Percentiles rank a stretch among this genome's conserved stretches.
These are phyloP conservation scores for Silurus glanis DNA, from an alignment of 2,113 vertebrate species.

Conservation along the genomic window DNA sequence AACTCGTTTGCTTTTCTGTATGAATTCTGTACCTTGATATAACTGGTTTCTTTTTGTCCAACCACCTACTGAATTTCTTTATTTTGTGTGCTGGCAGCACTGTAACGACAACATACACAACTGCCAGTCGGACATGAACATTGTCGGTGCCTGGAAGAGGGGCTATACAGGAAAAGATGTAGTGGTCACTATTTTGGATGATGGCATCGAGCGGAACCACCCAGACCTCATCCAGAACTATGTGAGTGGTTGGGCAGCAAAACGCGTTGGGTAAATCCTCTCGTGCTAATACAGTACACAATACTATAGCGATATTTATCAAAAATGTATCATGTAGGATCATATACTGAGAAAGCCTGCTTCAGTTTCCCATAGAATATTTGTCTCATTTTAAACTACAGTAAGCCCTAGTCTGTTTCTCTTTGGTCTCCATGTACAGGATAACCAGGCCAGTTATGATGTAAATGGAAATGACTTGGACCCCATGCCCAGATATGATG, in stretches of 20 bases:
- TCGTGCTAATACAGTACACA: not conserved
- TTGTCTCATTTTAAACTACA: not conserved
- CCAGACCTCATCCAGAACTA: slow-evolving; percentile 97
- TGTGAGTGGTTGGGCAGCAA: slow-evolving; percentile 71
- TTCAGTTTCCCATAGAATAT: not conserved
- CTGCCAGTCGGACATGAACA: slow-evolving; percentile 99
- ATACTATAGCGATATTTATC: no score
- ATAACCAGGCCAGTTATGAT: slow-evolving; percentile 93
- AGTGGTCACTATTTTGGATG: slow-evolving; percentile 96
- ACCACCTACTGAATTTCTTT: not conserved
- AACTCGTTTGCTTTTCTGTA: not conserved
- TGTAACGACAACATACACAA: slow-evolving; percentile 93
- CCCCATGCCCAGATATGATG: slow-evolving; percentile 97
- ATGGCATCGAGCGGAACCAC: slow-evolving; percentile 96
- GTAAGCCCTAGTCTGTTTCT: not conserved
- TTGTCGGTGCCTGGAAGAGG: slow-evolving; percentile 96
- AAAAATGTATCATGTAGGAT: not conserved
- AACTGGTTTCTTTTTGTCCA: not conserved
- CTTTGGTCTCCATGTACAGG: slow-evolving; percentile 74
- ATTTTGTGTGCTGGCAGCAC: slow-evolving; percentile 74
- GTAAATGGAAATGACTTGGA: slow-evolving; percentile 98
- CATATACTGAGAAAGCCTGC: not conserved
- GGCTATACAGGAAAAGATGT: slow-evolving; percentile 97
- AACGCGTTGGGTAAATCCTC: not conserved
- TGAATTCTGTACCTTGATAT: not conserved